These are phyloP conservation scores for Craseonycteris thonglongyai DNA, from an alignment of 2,113 vertebrate species.

Conservation along the genomic window DNA sequence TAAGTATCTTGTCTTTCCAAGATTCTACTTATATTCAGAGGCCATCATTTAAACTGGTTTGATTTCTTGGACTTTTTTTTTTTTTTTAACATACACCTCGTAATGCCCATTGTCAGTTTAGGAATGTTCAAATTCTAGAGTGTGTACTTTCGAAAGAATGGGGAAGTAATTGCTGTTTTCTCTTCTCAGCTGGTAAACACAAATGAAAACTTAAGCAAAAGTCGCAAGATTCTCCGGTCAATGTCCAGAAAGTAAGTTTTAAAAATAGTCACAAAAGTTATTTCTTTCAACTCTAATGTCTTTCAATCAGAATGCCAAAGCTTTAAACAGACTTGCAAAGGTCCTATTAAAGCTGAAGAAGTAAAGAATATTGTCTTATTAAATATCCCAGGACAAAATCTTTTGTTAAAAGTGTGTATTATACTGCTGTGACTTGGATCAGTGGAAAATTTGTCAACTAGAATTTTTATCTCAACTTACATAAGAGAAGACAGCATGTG, in stretches of 20 bases:
- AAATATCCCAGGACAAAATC: not conserved
- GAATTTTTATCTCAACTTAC: not conserved
- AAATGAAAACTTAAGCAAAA: constrained; percentile 93
- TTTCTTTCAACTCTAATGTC: not conserved
- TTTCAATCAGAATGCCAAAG: constrained; percentile 13
- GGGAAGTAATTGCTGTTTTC: constrained; percentile 39
- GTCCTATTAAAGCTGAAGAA: not conserved
- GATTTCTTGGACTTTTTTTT: not conserved
- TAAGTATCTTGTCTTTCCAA: not conserved
- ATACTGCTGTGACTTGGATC: not conserved
- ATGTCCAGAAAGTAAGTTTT: constrained; percentile 92
- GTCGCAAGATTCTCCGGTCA: constrained; percentile 91
- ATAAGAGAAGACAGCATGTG: not conserved
- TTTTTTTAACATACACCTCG: not conserved
- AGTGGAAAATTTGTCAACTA: not conserved
- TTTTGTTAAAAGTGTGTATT: not conserved
- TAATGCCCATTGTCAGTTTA: not conserved
- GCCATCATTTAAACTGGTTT: not conserved
- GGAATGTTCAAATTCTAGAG: constrained; percentile 16
- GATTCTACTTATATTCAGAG: not conserved
- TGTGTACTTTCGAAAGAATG: not conserved
- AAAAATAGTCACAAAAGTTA: constrained; percentile 13
- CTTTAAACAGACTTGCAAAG: not conserved
- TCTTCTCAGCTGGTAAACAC: constrained; percentile 88
- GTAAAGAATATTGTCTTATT: not conserved